Evolutionary conservation across 53 echinoderm and acorn worm genomes (phyloP), one percentile per base, ranked within the genome.

Genomic region (Patiria pectinifera): DNA sequence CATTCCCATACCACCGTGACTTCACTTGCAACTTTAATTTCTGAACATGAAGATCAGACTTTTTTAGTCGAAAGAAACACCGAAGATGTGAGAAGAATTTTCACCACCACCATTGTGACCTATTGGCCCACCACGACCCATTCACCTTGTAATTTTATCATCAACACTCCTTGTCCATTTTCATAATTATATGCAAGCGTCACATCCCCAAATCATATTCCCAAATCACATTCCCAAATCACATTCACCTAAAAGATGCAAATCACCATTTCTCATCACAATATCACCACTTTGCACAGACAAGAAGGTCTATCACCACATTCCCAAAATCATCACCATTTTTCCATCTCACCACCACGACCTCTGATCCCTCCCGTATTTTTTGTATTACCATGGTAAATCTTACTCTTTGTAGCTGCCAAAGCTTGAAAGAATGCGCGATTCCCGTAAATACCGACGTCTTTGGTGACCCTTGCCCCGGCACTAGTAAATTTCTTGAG

Each of bases 401-500:
- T 89, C 79, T 92, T 92, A 85, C 87, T 76, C 84, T 94, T 71
- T 91, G 78, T 93, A 97, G 97, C 85, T 97, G 97, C 85, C 91
- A 95, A 82, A 82, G 91, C 19, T 70, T 85, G 62, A 15, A 66
- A 47, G 85, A 92, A 14, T 97, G 97, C 93, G 84, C 95, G n/a
- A 96, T 97, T 45, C 94, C 93, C 19, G 95, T 94, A 23, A 95
- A 93, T 75, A 74, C 82, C 46, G 87, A 91, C 84, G 83, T 94
- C 80, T 97, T 97, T 84, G 92, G 90, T n/a, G 95, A 97, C 91
- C 95, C 94, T 47, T 97, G 97, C 75, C 92, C 91, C 49, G 94
- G 92, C 49, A 93, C 92, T 59, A 82, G 78, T 71, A 97, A 97
- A 85, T 97, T 95, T 85, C 93, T 97, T 43, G 97, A 97, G 84